A percentile compares a stretch with the other conserved stretches of the same genome.
Evolutionary conservation across 2,888 invertebrate species (phyloP).

Genomic region (Melipona beecheii): DNA sequence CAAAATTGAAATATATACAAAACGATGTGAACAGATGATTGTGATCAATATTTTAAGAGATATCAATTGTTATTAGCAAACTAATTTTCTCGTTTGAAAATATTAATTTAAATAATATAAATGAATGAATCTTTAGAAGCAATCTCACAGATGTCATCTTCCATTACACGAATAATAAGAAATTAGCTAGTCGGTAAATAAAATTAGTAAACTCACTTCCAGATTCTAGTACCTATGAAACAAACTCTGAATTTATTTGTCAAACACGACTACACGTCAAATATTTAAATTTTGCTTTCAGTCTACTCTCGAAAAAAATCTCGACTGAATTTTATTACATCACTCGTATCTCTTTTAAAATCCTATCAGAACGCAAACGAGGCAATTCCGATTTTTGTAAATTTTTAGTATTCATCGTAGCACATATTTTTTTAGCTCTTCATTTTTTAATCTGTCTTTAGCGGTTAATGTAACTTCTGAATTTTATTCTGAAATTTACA

Average conservation of each 20-base stretch:
- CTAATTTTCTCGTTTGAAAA: not conserved
- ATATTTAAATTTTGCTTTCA: too few species aligned
- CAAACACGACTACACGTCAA: too few species aligned
- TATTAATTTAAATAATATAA: slow-evolving; percentile 3
- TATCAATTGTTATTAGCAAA: not conserved
- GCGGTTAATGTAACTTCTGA: not conserved
- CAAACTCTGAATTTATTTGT: not conserved
- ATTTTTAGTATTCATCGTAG: not conserved
- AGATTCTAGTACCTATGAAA: too few species aligned
- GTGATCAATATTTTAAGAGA: too few species aligned
- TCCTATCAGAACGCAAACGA: too few species aligned
- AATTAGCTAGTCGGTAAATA: too few species aligned
- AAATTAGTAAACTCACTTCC: too few species aligned
- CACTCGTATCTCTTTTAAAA: too few species aligned
- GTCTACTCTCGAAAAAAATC: too few species aligned
- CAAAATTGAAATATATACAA: not conserved
- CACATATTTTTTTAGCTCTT: not conserved
- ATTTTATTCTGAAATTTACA: not conserved
- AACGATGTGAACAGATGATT: not conserved
- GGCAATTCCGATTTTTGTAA: too few species aligned
- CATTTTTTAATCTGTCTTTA: not conserved
- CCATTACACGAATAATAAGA: too few species aligned
- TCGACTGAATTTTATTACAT: too few species aligned
- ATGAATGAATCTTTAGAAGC: slow-evolving; percentile 16
- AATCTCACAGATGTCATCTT: not conserved